Evolutionary conservation across 1,140 invertebrate genomes (phyloP).

Genomic region (Zophobas atratus): DNA sequence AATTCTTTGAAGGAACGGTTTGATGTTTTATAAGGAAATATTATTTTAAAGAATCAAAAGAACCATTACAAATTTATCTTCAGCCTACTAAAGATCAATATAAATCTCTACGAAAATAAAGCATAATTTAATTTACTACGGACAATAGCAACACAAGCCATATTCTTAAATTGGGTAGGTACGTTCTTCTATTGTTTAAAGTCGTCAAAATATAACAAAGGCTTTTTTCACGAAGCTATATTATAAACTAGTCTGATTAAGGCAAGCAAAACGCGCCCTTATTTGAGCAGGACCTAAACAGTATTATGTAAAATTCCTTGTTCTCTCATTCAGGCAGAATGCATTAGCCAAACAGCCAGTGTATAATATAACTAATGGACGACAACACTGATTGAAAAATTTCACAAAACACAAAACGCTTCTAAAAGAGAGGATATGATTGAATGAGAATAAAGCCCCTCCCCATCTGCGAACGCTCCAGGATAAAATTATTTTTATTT

Average conservation of each 20-base stretch:
- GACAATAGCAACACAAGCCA: conserved; percentile 31
- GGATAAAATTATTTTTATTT: conserved; percentile 41
- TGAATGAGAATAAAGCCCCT: conserved; percentile 55
- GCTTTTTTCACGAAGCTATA: conserved; percentile 60
- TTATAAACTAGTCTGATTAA: conserved; percentile 67
- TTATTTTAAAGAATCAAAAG: conserved; percentile 29
- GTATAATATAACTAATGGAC: conserved; percentile 65
- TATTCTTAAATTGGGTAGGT: conserved; percentile 62
- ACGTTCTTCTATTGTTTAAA: conserved; percentile 59
- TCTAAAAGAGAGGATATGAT: conserved; percentile 59
- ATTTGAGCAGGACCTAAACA: conserved; percentile 54
- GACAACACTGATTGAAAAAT: conserved; percentile 65
- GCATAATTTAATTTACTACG: no score
- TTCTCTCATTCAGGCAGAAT: conserved; percentile 59
- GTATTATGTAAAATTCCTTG: conserved; percentile 61
- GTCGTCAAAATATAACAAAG: conserved; percentile 65
- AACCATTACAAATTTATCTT: conserved; percentile 6
- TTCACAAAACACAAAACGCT: conserved; percentile 63
- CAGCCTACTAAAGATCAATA: background rate
- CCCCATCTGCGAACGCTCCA: conserved; percentile 16
- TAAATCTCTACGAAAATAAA: background rate
- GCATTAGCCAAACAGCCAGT: conserved; percentile 61
- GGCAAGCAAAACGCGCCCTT: conserved; percentile 62
- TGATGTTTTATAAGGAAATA: conserved; percentile 45
- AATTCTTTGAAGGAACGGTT: conserved; percentile 47